Evolutionary conservation across 2,113 vertebrate genomes (phyloP).

Genomic region (Siniperca chuatsi): DNA sequence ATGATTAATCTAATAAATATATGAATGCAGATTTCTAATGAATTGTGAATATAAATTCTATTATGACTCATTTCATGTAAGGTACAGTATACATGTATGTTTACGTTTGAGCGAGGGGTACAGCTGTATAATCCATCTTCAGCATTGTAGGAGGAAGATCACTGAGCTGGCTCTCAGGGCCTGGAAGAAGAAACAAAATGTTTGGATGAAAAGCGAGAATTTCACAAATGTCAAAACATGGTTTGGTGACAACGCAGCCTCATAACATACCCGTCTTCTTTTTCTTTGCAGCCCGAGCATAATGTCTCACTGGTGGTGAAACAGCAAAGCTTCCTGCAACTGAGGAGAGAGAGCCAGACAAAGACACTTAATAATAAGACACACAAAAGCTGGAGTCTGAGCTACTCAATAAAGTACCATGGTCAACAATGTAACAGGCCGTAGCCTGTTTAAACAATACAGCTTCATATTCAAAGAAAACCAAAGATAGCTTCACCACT

Average conservation of each 20-base stretch:
- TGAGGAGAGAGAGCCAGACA: slow-evolving; percentile 9
- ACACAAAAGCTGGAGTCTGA: background rate
- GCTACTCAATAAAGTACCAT: background rate
- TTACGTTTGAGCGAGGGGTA: slow-evolving; percentile 87
- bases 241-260: background rate
- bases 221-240: background rate
- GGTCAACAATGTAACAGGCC: background rate
- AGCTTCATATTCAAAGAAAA: background rate
- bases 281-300: slow-evolving; percentile 74
- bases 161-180: slow-evolving; percentile 85
- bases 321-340: slow-evolving; percentile 71
- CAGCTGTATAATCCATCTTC: slow-evolving; percentile 86
- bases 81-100: background rate
- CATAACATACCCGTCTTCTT: slow-evolving; percentile 81
- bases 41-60: background rate
- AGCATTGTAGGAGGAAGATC: slow-evolving; percentile 87
- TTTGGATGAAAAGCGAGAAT: background rate
- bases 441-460: background rate
- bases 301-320: slow-evolving; percentile 82
- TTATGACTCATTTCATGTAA: background rate
- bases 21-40: background rate
- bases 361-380: no score
- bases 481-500: background rate
- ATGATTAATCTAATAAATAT: background rate
- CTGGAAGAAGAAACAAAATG: slow-evolving; percentile 66